Percentiles rank a stretch among this genome's conserved stretches.
Conservation (phyloP, 1,140 invertebrate species). For the Lethrus apterus region DNA sequence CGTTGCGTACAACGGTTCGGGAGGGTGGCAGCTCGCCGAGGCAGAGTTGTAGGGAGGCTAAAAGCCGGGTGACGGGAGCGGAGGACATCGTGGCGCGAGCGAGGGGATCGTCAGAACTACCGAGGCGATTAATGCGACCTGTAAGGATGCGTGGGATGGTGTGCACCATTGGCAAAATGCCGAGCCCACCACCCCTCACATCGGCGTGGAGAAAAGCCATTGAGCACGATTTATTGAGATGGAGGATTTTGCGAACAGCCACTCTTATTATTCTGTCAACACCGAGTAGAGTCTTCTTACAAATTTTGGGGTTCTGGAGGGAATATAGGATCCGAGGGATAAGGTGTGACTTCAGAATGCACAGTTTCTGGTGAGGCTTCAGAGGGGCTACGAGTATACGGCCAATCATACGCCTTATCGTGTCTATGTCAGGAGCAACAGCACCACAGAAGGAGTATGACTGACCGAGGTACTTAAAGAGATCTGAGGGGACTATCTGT, state of each 20-base stretch:
- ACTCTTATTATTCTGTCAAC: conserved; percentile 14
- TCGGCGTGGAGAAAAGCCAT: conserved; percentile 3
- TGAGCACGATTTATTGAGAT: conserved; percentile 7
- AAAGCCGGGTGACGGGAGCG: too few species aligned
- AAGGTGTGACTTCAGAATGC: conserved; percentile 14
- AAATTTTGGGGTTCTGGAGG: conserved; percentile 13
- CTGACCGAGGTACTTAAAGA: too few species aligned
- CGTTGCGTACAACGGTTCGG: background rate
- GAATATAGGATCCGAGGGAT: conserved; percentile 3
- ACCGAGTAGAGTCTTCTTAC: conserved; percentile 1
- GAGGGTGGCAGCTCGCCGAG: background rate
- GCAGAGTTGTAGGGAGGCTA: background rate
- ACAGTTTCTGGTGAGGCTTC: conserved; percentile 20
- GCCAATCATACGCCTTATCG: too few species aligned
- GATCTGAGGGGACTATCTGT: background rate
- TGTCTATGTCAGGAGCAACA: too few species aligned
- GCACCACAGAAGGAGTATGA: too few species aligned
- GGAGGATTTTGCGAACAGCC: conserved; percentile 8
- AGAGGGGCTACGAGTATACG: conserved; percentile 16
- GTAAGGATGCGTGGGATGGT: background rate
- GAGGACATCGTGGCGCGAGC: too few species aligned
- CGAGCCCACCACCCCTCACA: background rate
- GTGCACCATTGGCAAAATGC: background rate
- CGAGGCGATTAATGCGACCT: background rate
- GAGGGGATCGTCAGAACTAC: background rate